Conservation (phyloP, 2,797 vertebrate genomes). For the Leuciscus waleckii region DNA sequence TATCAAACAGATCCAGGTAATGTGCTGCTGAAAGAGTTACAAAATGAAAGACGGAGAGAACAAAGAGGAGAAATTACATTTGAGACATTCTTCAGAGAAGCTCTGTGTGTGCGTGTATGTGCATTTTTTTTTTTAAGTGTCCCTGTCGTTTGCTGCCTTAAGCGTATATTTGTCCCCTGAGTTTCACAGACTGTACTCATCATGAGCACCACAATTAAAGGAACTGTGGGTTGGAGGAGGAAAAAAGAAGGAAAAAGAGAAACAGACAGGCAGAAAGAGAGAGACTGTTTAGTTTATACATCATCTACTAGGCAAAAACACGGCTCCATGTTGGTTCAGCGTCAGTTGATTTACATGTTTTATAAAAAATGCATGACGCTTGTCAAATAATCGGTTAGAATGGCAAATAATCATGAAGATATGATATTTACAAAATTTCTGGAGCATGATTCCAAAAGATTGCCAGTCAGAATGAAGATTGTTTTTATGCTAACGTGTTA, state of each 20-base stretch:
- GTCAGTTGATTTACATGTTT: conserved; percentile 30
- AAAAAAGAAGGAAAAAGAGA: background rate
- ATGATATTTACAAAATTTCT: conserved; percentile 37
- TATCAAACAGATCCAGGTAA: conserved; percentile 85
- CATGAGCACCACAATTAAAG: conserved; percentile 40
- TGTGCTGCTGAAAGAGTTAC: conserved; percentile 78
- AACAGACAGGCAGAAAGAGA: conserved; percentile 17
- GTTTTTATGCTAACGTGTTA: conserved; percentile 3
- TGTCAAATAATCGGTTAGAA: conserved; percentile 20
- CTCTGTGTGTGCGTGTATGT: conserved; percentile 23
- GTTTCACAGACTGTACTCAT: conserved; percentile 38
- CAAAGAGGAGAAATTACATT: conserved; percentile 52
- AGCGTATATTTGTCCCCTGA: conserved; percentile 44
- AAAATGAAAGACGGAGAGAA: conserved; percentile 41
- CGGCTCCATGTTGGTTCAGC: background rate
- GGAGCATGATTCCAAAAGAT: conserved; percentile 25
- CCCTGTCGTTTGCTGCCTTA: conserved; percentile 27
- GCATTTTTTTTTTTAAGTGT: conserved; percentile 21
- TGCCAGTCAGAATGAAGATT: conserved; percentile 5
- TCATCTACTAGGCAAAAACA: conserved; percentile 31
- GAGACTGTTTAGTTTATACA: conserved; percentile 26
- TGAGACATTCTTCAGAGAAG: conserved; percentile 36
- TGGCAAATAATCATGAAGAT: conserved; percentile 1
- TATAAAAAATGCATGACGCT: conserved; percentile 40
- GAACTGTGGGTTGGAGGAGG: background rate